These are phyloP conservation scores for Spea hammondii DNA, from an alignment of 2,797 vertebrate genomes.

Conservation along the genomic window DNA sequence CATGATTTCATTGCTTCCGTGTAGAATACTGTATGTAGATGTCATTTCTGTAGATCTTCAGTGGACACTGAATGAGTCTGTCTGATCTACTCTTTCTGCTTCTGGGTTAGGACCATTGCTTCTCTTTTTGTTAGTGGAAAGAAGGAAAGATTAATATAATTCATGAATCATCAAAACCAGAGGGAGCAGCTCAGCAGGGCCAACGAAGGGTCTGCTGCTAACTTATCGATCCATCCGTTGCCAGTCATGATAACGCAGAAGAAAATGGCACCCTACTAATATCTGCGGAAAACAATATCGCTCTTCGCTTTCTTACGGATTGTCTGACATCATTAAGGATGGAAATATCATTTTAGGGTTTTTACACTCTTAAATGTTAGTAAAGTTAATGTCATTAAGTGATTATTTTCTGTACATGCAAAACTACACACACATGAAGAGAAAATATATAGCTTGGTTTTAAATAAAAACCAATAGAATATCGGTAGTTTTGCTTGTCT, in stretches of 20 bases:
- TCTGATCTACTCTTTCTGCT: too few relatives aligned
- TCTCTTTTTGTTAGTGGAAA: slow-evolving; percentile 4
- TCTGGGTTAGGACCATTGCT: slow-evolving; percentile 2
- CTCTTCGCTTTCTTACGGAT: background rate
- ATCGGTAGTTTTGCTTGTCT: too few relatives aligned
- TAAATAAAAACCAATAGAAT: too few relatives aligned
- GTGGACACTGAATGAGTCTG: too few relatives aligned
- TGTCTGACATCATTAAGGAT: background rate
- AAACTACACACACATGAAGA: too few relatives aligned
- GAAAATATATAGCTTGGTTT: too few relatives aligned
- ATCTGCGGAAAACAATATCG: background rate
- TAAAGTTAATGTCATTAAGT: too few relatives aligned
- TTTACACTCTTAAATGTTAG: too few relatives aligned
- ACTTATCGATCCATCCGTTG: slow-evolving; percentile 41
- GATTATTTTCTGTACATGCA: too few relatives aligned
- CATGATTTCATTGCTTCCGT: too few relatives aligned
- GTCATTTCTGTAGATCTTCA: too few relatives aligned
- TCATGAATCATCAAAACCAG: slow-evolving; percentile 42
- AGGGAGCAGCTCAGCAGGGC: slow-evolving; percentile 19
- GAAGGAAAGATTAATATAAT: slow-evolving; percentile 25
- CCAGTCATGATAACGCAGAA: slow-evolving; percentile 32
- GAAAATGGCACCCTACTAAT: slow-evolving; percentile 31
- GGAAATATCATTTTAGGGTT: background rate
- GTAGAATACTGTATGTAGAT: too few relatives aligned
- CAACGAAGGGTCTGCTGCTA: slow-evolving; percentile 14